These are phyloP conservation scores for Orthonychiurus folsomi DNA, from an alignment of 2,888 invertebrate species.

Conservation along the genomic window DNA sequence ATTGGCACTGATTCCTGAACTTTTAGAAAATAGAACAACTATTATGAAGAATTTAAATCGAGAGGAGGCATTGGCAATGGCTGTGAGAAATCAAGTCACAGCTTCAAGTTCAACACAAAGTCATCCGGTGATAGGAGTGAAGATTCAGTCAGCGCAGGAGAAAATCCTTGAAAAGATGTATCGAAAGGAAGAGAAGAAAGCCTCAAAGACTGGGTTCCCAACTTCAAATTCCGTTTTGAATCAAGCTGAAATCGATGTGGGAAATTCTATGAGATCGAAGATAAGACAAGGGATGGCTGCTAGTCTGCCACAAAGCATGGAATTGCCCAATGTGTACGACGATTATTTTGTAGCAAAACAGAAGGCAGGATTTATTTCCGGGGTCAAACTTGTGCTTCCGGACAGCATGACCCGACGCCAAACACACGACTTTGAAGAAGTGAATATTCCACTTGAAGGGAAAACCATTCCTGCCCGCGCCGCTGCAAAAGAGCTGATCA, in stretches of 20 bases:
- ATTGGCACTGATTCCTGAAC: conserved; percentile 61
- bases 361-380: conserved; percentile 62
- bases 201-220: conserved; percentile 47
- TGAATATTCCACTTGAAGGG: conserved; percentile 66
- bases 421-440: conserved; percentile 70
- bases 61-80: conserved; percentile 40
- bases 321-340: conserved; percentile 83
- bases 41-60: conserved; percentile 44
- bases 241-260: conserved; percentile 26
- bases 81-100: conserved; percentile 28
- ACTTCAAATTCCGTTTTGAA: conserved; percentile 2
- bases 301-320: conserved; percentile 43
- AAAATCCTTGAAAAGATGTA: conserved; percentile 64
- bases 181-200: conserved; percentile 74
- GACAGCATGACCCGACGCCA: conserved; percentile 66
- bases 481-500: conserved; percentile 57
- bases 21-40: conserved; percentile 54
- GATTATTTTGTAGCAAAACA: conserved; percentile 60
- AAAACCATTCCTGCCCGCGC: conserved; percentile 48
- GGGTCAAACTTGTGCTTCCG: conserved; percentile 68
- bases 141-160: conserved; percentile 74
- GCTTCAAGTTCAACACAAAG: conserved; percentile 21
- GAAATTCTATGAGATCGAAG: conserved; percentile 11
- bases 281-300: conserved; percentile 7
- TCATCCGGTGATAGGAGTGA: conserved; percentile 49